phyloP scores from a whole-genome alignment of 2,888 invertebrate species.

The Venusia cambrica region DNA sequence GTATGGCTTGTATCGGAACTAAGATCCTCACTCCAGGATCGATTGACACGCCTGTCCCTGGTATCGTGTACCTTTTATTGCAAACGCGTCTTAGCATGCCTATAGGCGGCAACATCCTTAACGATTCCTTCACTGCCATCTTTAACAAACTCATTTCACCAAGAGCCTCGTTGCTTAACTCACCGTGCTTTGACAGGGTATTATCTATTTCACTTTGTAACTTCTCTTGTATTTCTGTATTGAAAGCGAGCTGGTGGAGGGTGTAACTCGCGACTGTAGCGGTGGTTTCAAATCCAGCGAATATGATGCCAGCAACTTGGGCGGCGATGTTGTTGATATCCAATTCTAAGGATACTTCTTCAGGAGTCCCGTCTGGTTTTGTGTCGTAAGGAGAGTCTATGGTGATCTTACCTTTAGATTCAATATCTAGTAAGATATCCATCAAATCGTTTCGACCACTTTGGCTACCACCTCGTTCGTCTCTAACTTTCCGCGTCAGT shows the following conservation, averaged over 20 bases:
- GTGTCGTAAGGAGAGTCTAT: constrained; percentile 3
- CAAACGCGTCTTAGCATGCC: constrained; percentile 30
- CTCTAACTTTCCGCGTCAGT: constrained; percentile 7
- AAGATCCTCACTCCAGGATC: constrained; percentile 32
- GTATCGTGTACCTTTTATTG: constrained; percentile 28
- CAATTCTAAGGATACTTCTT: constrained; percentile 26
- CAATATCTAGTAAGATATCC: constrained; percentile 34
- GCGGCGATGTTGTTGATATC: constrained; percentile 28
- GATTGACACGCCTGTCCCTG: constrained; percentile 30
- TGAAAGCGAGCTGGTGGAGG: constrained; percentile 35
- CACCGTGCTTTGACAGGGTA: constrained; percentile 33
- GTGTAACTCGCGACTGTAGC: constrained; percentile 38
- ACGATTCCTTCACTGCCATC: constrained; percentile 33
- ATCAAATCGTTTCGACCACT: constrained; percentile 35
- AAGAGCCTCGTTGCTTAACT: constrained; percentile 34
- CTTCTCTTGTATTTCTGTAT: constrained; percentile 42
- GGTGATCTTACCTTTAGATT: constrained; percentile 6
- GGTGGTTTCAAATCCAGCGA: constrained; percentile 38
- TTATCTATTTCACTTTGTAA: constrained; percentile 44
- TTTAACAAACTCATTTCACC: constrained; percentile 33
- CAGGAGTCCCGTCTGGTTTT: constrained; percentile 1
- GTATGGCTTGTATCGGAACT: constrained; percentile 36
- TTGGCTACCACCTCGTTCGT: constrained; percentile 27
- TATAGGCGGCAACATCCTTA: constrained; percentile 35
- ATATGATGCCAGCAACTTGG: constrained; percentile 34